Conservation (phyloP, 1,140 invertebrate genomes). For the Antheraea mylitta region DNA sequence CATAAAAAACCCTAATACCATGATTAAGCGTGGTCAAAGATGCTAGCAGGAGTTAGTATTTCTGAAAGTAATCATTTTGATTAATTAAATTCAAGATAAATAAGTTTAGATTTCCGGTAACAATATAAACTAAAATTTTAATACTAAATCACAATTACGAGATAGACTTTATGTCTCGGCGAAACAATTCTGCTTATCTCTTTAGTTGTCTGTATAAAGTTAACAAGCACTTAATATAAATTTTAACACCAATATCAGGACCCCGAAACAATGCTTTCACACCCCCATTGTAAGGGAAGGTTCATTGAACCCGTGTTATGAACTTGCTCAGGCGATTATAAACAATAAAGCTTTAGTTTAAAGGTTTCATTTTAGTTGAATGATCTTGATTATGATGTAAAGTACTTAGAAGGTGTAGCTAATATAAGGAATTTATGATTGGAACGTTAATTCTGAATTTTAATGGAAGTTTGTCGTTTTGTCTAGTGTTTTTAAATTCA, state of each 20-base stretch:
- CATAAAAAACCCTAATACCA: too few species aligned
- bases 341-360: not conserved
- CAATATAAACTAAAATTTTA: too few species aligned
- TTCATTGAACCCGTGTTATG: constrained; percentile 1
- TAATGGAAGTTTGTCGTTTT: not conserved
- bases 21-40: too few species aligned
- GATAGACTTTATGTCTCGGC: not conserved
- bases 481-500: not conserved
- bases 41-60: too few species aligned
- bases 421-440: not conserved
- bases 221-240: constrained; percentile 1
- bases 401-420: not conserved
- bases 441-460: constrained; percentile 1
- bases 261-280: constrained; percentile 3
- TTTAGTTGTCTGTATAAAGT: not conserved
- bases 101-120: not conserved
- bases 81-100: too few species aligned
- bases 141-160: too few species aligned
- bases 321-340: not conserved
- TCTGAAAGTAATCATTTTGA: too few species aligned
- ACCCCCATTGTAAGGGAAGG: constrained; percentile 1
- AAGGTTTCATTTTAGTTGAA: not conserved
- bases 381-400: not conserved
- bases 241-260: constrained; percentile 1
- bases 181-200: constrained; percentile 1